Evolutionary conservation across 2,888 invertebrate species (phyloP).

Genomic region (Chalcosyrphus nemorum): DNA sequence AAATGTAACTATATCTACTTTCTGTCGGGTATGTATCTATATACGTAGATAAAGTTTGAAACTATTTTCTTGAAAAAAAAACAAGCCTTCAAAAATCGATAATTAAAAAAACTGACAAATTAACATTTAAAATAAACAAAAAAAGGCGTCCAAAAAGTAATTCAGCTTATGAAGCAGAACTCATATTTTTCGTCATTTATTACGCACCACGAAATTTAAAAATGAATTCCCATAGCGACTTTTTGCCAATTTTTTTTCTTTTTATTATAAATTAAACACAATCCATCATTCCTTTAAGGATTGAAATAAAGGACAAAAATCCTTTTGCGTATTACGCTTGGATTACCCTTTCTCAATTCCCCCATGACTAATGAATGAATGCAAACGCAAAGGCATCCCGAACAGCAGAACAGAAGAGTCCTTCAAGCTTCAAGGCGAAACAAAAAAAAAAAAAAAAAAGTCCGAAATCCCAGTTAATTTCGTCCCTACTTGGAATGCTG

Average conservation of each 20-base stretch:
- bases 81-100: no score
- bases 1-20: background rate
- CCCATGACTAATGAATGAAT: constrained; percentile 68
- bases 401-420: no score
- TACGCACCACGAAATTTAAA: background rate
- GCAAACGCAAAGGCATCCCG: constrained; percentile 42
- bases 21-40: no score
- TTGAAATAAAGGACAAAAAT: constrained; percentile 54
- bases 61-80: background rate
- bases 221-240: background rate
- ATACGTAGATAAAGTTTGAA: background rate
- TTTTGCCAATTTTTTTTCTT: background rate
- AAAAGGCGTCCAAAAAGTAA: background rate
- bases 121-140: no score
- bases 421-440: no score
- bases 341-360: constrained; percentile 55
- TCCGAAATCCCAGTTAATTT: constrained; percentile 68
- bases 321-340: constrained; percentile 51
- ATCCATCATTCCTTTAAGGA: constrained; percentile 37
- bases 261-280: constrained; percentile 39
- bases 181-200: background rate
- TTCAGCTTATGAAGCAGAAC: background rate
- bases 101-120: no score
- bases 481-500: constrained; percentile 27
- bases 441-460: constrained; percentile 51